Evolutionary conservation across 2,797 vertebrate genomes (phyloP), one percentile per base, ranked within the genome.

Genomic region (Parambassis ranga): DNA sequence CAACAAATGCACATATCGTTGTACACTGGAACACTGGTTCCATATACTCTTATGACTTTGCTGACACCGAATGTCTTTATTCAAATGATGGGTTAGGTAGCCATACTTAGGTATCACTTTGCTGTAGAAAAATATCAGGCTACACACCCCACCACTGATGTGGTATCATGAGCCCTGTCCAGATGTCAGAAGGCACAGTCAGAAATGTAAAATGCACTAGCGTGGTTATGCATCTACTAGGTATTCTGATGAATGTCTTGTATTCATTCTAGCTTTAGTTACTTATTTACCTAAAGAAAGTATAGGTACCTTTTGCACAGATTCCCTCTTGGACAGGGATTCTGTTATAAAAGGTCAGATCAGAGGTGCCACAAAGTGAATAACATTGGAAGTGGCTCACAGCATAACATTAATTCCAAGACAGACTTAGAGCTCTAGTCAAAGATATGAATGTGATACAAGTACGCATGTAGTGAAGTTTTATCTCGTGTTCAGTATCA

Each of bases 81-180:
- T 47, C 24, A 60, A 16, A 24, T 15, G 4, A 32, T 32, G 14
- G 49, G 9, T 52, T n/a, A n/a, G n/a, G n/a, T n/a, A n/a, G n/a
- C n/a, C n/a, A n/a, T n/a, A n/a, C n/a, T n/a, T n/a, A n/a, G n/a
- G n/a, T n/a, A n/a, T n/a, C n/a, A n/a, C n/a, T n/a, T n/a, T n/a
- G n/a, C n/a, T n/a, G n/a, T n/a, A n/a, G 28, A 65, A 75, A 5
- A 52, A 38, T 36, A 14, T 24, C 46, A 37, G 36, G 50, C 51
- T 53, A 41, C 36, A 10, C 14, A 47, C n/a, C 3, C 4, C 0
- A n/a, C n/a, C n/a, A n/a, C n/a, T 85, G 87, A 90, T 86, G 85
- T 89, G 82, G 88, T 52, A 43, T 72, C 24, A 14, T 55, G 62
- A 71, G 57, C 49, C 57, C 38, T 16, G 36, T 82, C 79, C 84